These are phyloP conservation scores for Vandiemenella viatica DNA, from an alignment of 2,888 invertebrate species.

Conservation along the genomic window DNA sequence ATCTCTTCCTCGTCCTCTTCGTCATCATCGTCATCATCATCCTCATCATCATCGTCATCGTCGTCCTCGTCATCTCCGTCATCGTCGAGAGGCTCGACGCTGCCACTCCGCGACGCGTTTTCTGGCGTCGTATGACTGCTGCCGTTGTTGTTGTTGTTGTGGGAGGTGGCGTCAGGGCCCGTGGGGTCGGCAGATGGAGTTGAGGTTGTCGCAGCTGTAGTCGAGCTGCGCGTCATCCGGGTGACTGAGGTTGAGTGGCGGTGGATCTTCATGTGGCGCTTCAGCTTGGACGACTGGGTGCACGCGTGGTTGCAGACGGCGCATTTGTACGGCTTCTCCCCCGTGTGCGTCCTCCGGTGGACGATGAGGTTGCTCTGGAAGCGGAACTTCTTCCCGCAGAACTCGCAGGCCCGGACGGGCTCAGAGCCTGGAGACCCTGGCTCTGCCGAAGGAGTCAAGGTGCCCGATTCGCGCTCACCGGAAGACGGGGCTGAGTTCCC, in stretches of 20 bases:
- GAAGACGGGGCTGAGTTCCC: too few species aligned
- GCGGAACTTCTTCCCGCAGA: slow-evolving; percentile 87
- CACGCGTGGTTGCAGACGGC: slow-evolving; percentile 81
- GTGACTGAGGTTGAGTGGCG: slow-evolving; percentile 33
- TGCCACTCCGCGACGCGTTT: slow-evolving; percentile 52
- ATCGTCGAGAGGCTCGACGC: slow-evolving; percentile 53
- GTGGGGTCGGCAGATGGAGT: slow-evolving; percentile 40
- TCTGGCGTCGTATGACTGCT: slow-evolving; percentile 24
- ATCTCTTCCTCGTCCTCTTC: slow-evolving; percentile 59
- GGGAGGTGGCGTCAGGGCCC: slow-evolving; percentile 19
- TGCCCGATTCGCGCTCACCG: too few species aligned
- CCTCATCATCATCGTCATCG: slow-evolving; percentile 63
- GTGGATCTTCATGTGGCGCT: slow-evolving; percentile 84
- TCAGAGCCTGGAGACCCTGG: slow-evolving; percentile 38
- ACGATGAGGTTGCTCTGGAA: slow-evolving; percentile 87
- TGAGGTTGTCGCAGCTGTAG: not conserved
- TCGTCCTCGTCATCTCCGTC: slow-evolving; percentile 27
- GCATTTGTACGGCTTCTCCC: slow-evolving; percentile 80
- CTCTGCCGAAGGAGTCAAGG: too few species aligned
- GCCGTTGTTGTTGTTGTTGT: slow-evolving; percentile 17
- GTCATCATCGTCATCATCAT: slow-evolving; percentile 65
- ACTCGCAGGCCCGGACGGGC: slow-evolving; percentile 60
- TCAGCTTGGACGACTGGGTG: slow-evolving; percentile 76
- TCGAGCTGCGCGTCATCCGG: not conserved
- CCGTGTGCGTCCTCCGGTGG: slow-evolving; percentile 77